Conservation (phyloP, 2,888 invertebrate species). For the Cyclophora albipunctata region DNA sequence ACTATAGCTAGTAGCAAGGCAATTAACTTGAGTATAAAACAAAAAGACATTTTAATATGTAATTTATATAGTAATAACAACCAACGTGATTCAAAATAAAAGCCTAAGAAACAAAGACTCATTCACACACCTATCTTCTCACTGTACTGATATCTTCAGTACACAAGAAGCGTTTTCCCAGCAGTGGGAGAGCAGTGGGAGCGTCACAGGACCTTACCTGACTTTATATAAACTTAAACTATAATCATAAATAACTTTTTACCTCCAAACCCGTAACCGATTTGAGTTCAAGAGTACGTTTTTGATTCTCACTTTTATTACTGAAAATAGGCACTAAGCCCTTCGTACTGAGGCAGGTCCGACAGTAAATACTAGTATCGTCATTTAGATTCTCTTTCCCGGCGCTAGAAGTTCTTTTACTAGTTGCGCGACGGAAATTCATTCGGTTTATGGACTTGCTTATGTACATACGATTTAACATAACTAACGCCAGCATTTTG, state of each 20-base stretch:
- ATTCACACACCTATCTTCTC: too few relatives aligned
- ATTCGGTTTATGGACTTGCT: too few relatives aligned
- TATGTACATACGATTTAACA: constrained; percentile 29
- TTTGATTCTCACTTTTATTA: constrained; percentile 26
- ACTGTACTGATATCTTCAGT: too few relatives aligned
- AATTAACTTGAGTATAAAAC: too few relatives aligned
- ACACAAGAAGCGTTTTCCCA: too few relatives aligned
- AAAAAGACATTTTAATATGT: too few relatives aligned
- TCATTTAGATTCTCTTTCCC: constrained; percentile 8
- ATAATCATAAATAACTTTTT: not conserved
- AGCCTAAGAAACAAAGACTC: not conserved
- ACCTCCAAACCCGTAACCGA: not conserved
- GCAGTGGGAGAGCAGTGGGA: too few relatives aligned
- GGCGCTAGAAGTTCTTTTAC: constrained; percentile 8
- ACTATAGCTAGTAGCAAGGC: too few relatives aligned
- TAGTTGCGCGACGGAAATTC: constrained; percentile 14
- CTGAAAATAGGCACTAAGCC: constrained; percentile 33
- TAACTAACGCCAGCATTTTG: constrained; percentile 37
- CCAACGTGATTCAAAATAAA: not conserved
- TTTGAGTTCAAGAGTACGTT: constrained; percentile 11
- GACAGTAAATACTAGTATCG: constrained; percentile 23
- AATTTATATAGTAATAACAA: not conserved
- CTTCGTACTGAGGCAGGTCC: constrained; percentile 38
- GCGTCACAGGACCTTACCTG: too few relatives aligned
- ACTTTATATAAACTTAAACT: not conserved